Evolutionary conservation across 2,113 vertebrate species (phyloP).

Genomic region (Nothoprocta perdicaria): DNA sequence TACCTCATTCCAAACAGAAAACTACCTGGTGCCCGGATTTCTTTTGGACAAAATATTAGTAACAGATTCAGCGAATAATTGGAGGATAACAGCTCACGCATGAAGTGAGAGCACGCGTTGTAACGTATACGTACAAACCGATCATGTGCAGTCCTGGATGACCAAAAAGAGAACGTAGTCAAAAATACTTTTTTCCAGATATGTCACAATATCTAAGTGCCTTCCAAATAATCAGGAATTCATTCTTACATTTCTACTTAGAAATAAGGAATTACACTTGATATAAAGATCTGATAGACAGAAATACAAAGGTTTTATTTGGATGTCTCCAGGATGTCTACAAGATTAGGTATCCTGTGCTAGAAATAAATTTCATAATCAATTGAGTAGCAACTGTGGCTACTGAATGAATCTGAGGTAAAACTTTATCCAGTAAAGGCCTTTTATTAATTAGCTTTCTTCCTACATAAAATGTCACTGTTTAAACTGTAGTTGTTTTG

Average conservation of each 20-base stretch:
- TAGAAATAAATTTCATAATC: neutral
- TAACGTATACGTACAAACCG: neutral
- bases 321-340: neutral
- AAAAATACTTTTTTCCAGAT: neutral
- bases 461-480: constrained; percentile 2
- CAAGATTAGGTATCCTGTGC: neutral
- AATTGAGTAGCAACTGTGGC: neutral
- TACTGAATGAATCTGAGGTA: neutral
- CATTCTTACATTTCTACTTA: neutral
- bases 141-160: neutral
- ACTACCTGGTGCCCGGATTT: neutral
- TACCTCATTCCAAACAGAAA: neutral
- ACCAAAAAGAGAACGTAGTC: neutral
- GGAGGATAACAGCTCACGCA: neutral
- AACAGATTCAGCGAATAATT: neutral
- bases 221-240: neutral
- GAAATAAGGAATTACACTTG: neutral
- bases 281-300: neutral
- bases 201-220: neutral
- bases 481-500: neutral
- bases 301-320: neutral
- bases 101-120: neutral
- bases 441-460: neutral
- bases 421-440: neutral
- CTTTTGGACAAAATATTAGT: neutral